Conservation (phyloP, 1,140 invertebrate genomes). For the Camponotus floridanus region DNA sequence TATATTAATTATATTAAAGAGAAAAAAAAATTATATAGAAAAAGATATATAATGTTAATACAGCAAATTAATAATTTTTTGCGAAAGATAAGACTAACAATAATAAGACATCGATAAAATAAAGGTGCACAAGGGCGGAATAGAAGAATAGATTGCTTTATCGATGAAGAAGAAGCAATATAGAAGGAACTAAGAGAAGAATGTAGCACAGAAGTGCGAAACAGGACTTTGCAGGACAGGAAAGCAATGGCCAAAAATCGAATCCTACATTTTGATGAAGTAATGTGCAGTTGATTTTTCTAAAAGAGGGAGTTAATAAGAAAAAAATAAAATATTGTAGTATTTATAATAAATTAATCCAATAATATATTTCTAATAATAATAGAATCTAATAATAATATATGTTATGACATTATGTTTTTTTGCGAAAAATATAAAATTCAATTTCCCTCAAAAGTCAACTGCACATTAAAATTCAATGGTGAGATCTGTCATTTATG, state of each 20-base stretch:
- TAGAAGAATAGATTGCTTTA: slow-evolving; percentile 25
- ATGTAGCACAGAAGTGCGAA: slow-evolving; percentile 4
- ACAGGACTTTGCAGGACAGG: neutral
- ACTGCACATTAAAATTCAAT: neutral
- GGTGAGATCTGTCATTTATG: slow-evolving; percentile 5
- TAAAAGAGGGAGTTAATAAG: neutral
- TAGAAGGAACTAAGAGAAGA: slow-evolving; percentile 3
- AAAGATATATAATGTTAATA: slow-evolving; percentile 25
- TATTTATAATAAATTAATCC: neutral
- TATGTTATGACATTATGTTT: neutral
- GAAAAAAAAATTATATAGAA: neutral
- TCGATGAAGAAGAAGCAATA: neutral
- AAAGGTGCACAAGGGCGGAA: neutral
- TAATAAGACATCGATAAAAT: slow-evolving; percentile 21
- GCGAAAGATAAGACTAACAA: neutral
- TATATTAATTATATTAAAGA: neutral
- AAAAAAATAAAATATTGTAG: slow-evolving; percentile 10
- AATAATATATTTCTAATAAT: no score
- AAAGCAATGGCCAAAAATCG: slow-evolving; percentile 36
- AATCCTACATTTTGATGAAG: slow-evolving; percentile 28
- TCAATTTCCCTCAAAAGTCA: slow-evolving; percentile 20
- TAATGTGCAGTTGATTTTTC: slow-evolving; percentile 42
- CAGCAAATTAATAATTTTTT: slow-evolving; percentile 1
- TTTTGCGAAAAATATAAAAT: neutral
- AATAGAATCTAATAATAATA: no score